These are phyloP conservation scores for Oscheius sp. DNA, from an alignment of 2,888 invertebrate species.

Conservation along the genomic window DNA sequence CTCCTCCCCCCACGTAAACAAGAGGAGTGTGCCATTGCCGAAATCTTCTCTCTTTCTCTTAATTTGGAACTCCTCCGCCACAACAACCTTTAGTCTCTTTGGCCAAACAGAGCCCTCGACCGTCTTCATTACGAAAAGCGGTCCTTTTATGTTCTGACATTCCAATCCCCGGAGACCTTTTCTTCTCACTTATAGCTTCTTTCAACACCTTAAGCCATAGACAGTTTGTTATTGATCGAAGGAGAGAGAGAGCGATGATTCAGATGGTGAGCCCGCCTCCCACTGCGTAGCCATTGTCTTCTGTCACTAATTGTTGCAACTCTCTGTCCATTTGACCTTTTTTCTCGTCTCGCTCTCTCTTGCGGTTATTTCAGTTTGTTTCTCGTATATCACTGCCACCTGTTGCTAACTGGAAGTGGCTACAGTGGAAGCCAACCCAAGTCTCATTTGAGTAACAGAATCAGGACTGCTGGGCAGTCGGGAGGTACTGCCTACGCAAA, in stretches of 20 bases:
- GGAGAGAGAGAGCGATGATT: slow-evolving; percentile 9
- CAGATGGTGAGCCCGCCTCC: slow-evolving; percentile 8
- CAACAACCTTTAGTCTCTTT: too few species aligned
- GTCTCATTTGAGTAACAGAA: slow-evolving; percentile 17
- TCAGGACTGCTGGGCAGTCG: not conserved
- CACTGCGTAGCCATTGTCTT: not conserved
- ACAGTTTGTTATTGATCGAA: not conserved
- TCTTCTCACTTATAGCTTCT: too few species aligned
- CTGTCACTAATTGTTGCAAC: slow-evolving; percentile 17
- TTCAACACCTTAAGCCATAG: not conserved
- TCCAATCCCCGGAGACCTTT: too few species aligned
- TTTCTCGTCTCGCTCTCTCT: not conserved
- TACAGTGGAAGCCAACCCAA: too few species aligned
- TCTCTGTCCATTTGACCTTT: slow-evolving; percentile 2
- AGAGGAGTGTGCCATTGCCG: too few species aligned
- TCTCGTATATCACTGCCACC: not conserved
- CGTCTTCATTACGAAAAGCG: too few species aligned
- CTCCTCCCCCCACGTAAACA: too few species aligned
- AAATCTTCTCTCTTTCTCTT: not conserved
- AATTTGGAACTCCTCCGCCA: too few species aligned
- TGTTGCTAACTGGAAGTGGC: not conserved
- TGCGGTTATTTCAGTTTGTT: too few species aligned
- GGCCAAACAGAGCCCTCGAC: too few species aligned
- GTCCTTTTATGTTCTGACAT: too few species aligned
- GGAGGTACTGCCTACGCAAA: slow-evolving; percentile 20